A percentile compares a stretch with the other conserved stretches of the same genome.
Evolutionary conservation across 2,113 vertebrate species (phyloP).

Genomic region (Micronycteris hirsuta): DNA sequence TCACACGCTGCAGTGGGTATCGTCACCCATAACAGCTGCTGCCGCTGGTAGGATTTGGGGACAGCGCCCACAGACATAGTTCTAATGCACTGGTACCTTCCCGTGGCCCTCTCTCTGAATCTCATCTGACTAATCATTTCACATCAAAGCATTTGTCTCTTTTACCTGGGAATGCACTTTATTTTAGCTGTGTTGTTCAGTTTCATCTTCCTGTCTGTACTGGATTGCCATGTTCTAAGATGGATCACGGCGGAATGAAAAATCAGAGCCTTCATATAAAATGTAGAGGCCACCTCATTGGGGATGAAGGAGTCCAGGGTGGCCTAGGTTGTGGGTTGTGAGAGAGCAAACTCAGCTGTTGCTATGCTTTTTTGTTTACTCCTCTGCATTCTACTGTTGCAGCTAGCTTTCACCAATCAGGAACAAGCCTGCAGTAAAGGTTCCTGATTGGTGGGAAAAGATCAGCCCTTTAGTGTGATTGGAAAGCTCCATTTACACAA

Average conservation of each 20-base stretch:
- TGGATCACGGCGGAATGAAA: not conserved
- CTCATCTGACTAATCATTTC: not conserved
- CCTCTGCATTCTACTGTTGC: conserved; percentile 3
- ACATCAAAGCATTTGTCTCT: not conserved
- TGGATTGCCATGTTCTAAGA: conserved; percentile 39
- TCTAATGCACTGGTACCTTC: not conserved
- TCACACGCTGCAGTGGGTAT: not conserved
- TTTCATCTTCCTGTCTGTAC: conserved; percentile 34
- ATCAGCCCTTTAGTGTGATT: not conserved
- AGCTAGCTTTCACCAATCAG: conserved; percentile 34
- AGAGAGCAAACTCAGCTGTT: conserved; percentile 43
- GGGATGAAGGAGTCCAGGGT: conserved; percentile 42
- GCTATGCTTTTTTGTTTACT: conserved; percentile 45
- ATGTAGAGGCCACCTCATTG: conserved; percentile 19
- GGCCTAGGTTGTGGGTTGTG: not conserved
- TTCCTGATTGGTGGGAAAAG: conserved; percentile 44
- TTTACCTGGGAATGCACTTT: conserved; percentile 46
- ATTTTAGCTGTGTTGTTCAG: conserved; percentile 40
- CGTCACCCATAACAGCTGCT: not conserved
- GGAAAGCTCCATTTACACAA: not conserved
- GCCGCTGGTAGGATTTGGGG: not conserved
- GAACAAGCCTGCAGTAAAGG: not conserved
- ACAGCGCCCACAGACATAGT: not conserved
- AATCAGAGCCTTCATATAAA: conserved; percentile 52
- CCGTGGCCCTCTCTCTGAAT: not conserved